These are phyloP conservation scores for Cetonia aurata DNA, from an alignment of 2,888 invertebrate genomes.

Conservation along the genomic window DNA sequence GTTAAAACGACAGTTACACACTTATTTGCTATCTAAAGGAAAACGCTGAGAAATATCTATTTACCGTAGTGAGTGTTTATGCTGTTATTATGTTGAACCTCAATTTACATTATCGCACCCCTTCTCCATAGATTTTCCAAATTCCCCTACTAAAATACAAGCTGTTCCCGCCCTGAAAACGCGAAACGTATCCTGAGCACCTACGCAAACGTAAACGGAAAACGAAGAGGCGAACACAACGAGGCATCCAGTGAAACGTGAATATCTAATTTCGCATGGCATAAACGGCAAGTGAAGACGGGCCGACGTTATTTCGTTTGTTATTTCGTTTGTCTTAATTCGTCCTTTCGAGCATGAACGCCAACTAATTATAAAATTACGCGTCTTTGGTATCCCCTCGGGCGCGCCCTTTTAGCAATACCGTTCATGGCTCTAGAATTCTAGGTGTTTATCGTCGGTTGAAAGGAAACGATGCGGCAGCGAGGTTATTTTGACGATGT, in stretches of 20 bases:
- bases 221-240: not conserved
- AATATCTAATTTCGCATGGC: constrained; percentile 12
- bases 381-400: not conserved
- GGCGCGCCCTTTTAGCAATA: too few relatives aligned
- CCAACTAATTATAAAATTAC: constrained; percentile 26
- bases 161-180: not conserved
- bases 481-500: too few relatives aligned
- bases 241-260: not conserved
- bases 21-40: too few relatives aligned
- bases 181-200: not conserved
- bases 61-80: too few relatives aligned
- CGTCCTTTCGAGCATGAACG: constrained; percentile 9
- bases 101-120: too few relatives aligned
- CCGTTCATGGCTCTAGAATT: too few relatives aligned
- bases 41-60: too few relatives aligned
- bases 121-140: too few relatives aligned
- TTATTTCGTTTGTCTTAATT: constrained; percentile 37
- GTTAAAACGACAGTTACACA: too few relatives aligned
- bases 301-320: not conserved
- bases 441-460: too few relatives aligned
- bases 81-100: too few relatives aligned
- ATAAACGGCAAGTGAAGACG: constrained; percentile 2
- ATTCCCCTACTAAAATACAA: not conserved
- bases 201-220: not conserved
- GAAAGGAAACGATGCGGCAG: too few relatives aligned